Conservation (phyloP, 2,113 vertebrate species). For the Hippocampus abdominalis region DNA sequence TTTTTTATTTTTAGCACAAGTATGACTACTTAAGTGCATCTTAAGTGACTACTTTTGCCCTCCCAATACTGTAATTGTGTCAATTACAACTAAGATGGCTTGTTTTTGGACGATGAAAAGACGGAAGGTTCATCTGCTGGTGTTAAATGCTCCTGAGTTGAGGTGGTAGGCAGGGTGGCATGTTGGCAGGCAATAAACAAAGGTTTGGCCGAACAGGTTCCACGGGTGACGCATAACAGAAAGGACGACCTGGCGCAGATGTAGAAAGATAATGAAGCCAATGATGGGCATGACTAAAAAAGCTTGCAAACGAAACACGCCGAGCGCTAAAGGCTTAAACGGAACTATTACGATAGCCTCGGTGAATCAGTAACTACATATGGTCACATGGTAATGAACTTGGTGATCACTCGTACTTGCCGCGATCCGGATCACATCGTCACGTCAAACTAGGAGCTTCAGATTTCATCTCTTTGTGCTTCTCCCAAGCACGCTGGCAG, state of each 20-base stretch:
- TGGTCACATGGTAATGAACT: neutral
- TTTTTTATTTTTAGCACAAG: no score
- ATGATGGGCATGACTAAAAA: neutral
- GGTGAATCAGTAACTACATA: neutral
- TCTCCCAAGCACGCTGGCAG: neutral
- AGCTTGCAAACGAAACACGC: neutral
- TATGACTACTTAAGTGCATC: no score
- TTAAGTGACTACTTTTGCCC: no score
- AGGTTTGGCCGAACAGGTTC: neutral
- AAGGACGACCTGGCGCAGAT: neutral
- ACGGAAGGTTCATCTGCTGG: no score
- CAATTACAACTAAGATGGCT: no score
- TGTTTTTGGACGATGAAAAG: no score
- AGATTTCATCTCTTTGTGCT: neutral
- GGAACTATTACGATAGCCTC: neutral
- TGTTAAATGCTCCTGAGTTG: no score
- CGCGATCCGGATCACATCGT: neutral
- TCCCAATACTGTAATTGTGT: no score
- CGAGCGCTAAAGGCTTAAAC: neutral
- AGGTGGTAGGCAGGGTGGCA: neutral
- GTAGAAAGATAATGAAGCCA: neutral
- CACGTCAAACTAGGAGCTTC: neutral
- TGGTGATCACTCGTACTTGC: neutral
- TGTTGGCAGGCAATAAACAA: neutral
- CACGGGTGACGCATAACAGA: neutral